These are phyloP conservation scores for Acleris holmiana DNA, from an alignment of 2,888 invertebrate genomes.

Conservation along the genomic window DNA sequence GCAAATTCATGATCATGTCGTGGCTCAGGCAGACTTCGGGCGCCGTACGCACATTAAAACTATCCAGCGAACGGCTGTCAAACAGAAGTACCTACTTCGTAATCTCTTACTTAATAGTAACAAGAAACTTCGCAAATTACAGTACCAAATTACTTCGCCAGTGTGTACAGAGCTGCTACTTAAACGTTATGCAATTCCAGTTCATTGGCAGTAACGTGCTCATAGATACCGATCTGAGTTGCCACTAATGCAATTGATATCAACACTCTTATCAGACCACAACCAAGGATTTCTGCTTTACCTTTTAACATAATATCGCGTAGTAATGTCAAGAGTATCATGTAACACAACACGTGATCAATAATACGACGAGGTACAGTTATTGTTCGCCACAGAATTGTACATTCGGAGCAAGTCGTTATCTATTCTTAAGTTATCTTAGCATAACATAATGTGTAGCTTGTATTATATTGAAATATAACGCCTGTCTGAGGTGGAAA, in stretches of 20 bases:
- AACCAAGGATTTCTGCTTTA: constrained; percentile 62
- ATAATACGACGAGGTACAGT: constrained; percentile 42
- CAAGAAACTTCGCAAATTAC: constrained; percentile 33
- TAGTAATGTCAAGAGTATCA: constrained; percentile 46
- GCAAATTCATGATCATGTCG: constrained; percentile 67
- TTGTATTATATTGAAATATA: constrained; percentile 49
- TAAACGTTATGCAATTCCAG: constrained; percentile 33
- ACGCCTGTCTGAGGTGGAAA: constrained; percentile 70
- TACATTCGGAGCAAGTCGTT: constrained; percentile 23
- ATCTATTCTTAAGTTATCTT: constrained; percentile 31
- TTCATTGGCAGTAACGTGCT: constrained; percentile 37
- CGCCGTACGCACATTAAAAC: constrained; percentile 60
- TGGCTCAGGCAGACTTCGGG: constrained; percentile 70
- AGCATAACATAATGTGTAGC: constrained; percentile 39
- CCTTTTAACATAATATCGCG: constrained; percentile 57
- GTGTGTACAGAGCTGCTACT: constrained; percentile 21
- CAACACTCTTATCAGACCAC: constrained; percentile 56
- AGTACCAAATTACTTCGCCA: constrained; percentile 26
- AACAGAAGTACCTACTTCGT: constrained; percentile 28
- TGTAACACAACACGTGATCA: constrained; percentile 53
- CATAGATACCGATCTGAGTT: constrained; percentile 32
- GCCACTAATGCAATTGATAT: constrained; percentile 39
- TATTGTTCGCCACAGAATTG: constrained; percentile 37
- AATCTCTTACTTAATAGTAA: constrained; percentile 32
- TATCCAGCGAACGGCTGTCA: constrained; percentile 38